phyloP scores from a whole-genome alignment of 2,797 vertebrate species.

The Orestias chungarensis region DNA sequence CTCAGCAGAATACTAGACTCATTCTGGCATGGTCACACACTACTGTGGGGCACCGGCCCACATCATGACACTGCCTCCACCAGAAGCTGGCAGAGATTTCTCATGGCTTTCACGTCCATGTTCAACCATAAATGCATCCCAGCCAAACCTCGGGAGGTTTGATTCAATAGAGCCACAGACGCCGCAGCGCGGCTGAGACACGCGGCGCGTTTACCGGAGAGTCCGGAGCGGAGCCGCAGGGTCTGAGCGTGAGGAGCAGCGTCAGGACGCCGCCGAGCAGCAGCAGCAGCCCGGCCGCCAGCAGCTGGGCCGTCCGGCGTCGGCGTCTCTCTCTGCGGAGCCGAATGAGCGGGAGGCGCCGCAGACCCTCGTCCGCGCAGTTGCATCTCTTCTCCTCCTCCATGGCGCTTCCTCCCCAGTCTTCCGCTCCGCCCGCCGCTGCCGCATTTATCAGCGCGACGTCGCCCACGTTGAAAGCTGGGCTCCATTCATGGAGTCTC shows the following conservation, averaged over 20 bases:
- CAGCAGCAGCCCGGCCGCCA: not conserved
- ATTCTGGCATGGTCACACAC: not conserved
- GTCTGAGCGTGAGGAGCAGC: not conserved
- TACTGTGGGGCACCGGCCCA: no score
- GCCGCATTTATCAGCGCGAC: conserved; percentile 34
- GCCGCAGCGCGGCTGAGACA: no score
- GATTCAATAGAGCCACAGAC: no score
- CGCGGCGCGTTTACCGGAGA: no score
- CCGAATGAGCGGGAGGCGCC: no score
- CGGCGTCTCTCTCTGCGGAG: not conserved
- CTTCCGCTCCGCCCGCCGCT: conserved; percentile 8
- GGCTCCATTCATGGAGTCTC: conserved; percentile 8
- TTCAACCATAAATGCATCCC: no score
- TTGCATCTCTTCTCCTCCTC: conserved; percentile 2
- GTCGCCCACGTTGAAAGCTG: conserved; percentile 54
- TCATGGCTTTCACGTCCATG: no score
- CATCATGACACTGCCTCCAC: not conserved
- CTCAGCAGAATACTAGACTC: no score
- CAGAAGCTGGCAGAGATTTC: not conserved
- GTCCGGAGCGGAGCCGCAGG: not conserved
- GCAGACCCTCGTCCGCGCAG: not conserved
- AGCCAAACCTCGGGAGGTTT: no score
- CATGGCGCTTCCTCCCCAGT: conserved; percentile 29
- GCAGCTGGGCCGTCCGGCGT: fast-evolving
- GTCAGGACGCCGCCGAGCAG: not conserved